Evolutionary conservation across 2,797 vertebrate genomes (phyloP).

Genomic region (Pogoniulus pusillus): DNA sequence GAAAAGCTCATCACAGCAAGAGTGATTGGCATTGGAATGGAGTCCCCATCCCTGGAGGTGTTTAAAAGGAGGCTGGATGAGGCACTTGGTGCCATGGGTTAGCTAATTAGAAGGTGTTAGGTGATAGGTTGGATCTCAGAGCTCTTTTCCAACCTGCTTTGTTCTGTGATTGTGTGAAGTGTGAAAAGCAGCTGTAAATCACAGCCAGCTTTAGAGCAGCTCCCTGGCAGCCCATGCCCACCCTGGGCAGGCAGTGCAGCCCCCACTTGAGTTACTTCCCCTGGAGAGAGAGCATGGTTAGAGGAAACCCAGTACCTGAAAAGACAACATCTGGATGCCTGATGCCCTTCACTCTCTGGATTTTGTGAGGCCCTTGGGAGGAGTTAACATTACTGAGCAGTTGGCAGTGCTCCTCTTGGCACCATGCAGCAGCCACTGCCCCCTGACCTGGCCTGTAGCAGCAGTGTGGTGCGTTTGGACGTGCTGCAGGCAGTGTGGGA

Average conservation of each 20-base stretch:
- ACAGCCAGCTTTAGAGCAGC: not conserved
- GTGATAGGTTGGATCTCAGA: too few species aligned
- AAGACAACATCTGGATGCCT: not conserved
- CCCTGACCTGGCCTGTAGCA: not conserved
- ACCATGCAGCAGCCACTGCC: not conserved
- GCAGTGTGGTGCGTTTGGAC: fast-evolving
- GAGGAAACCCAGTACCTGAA: not conserved
- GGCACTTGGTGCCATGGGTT: too few species aligned
- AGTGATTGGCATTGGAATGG: too few species aligned
- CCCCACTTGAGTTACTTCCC: not conserved
- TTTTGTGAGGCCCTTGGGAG: not conserved
- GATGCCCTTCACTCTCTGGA: not conserved
- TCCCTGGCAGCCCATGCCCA: not conserved
- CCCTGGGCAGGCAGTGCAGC: not conserved
- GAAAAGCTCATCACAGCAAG: too few species aligned
- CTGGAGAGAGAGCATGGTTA: not conserved
- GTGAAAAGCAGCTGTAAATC: not conserved
- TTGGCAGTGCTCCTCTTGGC: not conserved
- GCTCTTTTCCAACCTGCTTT: too few species aligned
- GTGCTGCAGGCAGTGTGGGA: not conserved
- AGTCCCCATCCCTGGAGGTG: too few species aligned
- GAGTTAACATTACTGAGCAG: not conserved
- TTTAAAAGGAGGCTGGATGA: too few species aligned
- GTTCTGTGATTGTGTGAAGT: not conserved
- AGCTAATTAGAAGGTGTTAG: too few species aligned